Conservation (phyloP, 2,113 vertebrate species). For the Chionomys nivalis region DNA sequence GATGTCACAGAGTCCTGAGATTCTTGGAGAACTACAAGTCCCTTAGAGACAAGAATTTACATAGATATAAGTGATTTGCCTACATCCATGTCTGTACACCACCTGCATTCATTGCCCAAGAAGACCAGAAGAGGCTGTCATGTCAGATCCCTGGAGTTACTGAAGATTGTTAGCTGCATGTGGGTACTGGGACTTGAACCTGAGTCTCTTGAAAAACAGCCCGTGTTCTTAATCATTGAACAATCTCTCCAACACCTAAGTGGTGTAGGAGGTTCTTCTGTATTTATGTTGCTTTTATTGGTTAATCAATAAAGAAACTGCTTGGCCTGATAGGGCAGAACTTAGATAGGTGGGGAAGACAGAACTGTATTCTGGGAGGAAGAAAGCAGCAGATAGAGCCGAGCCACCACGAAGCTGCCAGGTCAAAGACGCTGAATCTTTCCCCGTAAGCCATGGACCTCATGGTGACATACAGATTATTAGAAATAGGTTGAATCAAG, state of each 20-base stretch:
- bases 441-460: no score
- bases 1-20: neutral
- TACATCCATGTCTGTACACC: neutral
- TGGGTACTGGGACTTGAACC: neutral
- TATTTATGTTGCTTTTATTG: no score
- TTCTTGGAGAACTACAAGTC: neutral
- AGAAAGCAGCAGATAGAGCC: no score
- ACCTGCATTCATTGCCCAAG: neutral
- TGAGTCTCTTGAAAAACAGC: neutral
- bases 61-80: neutral
- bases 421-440: no score
- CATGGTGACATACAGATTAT: no score
- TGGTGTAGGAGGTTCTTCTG: no score
- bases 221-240: neutral
- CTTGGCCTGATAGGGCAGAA: no score
- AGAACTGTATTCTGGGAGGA: no score
- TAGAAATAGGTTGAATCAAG: no score
- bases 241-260: neutral
- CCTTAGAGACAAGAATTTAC: neutral
- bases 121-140: neutral
- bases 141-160: neutral
- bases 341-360: no score
- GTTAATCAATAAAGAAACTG: no score
- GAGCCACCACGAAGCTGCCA: no score
- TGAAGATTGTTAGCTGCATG: neutral